A percentile compares a stretch with the other conserved stretches of the same genome.
These are phyloP conservation scores for Dendroctonus ponderosae DNA, from an alignment of 1,140 invertebrate genomes.

Conservation along the genomic window DNA sequence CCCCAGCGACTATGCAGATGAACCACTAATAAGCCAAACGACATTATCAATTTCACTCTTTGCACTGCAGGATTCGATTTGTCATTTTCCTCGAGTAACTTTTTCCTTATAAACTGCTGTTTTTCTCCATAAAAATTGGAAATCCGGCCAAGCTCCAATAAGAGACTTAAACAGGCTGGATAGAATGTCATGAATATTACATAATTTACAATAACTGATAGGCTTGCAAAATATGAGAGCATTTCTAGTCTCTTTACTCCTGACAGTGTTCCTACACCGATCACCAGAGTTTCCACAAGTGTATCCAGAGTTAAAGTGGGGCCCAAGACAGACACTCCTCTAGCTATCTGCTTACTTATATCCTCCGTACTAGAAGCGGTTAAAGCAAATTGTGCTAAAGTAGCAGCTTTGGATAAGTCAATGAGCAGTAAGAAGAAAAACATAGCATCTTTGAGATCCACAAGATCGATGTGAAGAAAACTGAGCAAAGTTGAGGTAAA, in stretches of 20 bases:
- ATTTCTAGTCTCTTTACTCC: slow-evolving; percentile 47
- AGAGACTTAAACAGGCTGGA: slow-evolving; percentile 42
- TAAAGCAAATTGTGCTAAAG: slow-evolving; percentile 69
- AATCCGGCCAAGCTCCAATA: slow-evolving; percentile 39
- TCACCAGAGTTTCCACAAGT: slow-evolving; percentile 71
- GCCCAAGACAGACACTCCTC: slow-evolving; percentile 71
- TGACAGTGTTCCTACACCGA: slow-evolving; percentile 76
- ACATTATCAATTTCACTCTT: slow-evolving; percentile 91
- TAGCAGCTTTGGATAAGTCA: slow-evolving; percentile 71
- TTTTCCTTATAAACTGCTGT: slow-evolving; percentile 32
- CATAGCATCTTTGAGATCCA: slow-evolving; percentile 41
- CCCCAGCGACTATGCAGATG: slow-evolving; percentile 66
- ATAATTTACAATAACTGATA: slow-evolving; percentile 44
- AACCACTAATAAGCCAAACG: slow-evolving; percentile 83
- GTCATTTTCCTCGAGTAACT: slow-evolving; percentile 40
- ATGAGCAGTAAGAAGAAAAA: slow-evolving; percentile 57
- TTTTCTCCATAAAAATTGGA: slow-evolving; percentile 40
- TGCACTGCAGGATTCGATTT: slow-evolving; percentile 83
- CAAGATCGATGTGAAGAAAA: slow-evolving; percentile 38
- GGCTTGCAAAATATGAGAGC: slow-evolving; percentile 42
- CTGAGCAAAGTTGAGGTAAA: slow-evolving; percentile 42
- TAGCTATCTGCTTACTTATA: slow-evolving; percentile 64
- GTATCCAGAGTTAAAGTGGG: slow-evolving; percentile 75
- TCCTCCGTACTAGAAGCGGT: slow-evolving; percentile 62
- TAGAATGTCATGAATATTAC: slow-evolving; percentile 45